phyloP scores from a whole-genome alignment of 2,797 vertebrate species.

The Enteromius unitaeniatus region DNA sequence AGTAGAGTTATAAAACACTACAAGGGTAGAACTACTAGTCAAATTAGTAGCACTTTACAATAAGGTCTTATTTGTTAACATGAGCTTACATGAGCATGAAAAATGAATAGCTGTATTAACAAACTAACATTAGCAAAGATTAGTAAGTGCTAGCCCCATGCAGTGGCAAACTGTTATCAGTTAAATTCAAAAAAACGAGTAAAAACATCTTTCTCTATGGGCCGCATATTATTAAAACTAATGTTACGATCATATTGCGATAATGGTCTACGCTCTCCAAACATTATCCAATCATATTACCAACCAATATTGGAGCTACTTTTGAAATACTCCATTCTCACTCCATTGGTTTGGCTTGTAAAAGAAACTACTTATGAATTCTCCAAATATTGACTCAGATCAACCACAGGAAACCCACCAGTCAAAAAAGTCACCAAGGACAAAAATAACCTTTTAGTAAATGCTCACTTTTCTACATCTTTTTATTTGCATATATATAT shows the following conservation, averaged over 20 bases:
- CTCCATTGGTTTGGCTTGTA: slow-evolving; percentile 36
- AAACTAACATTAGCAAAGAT: background rate
- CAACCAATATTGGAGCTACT: slow-evolving; percentile 28
- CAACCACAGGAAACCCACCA: slow-evolving; percentile 58
- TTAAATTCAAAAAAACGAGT: too few species aligned
- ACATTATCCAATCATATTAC: slow-evolving; percentile 41
- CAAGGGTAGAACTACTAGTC: background rate
- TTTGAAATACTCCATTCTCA: slow-evolving; percentile 40
- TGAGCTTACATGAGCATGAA: background rate
- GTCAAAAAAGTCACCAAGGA: slow-evolving; percentile 38
- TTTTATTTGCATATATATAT: background rate
- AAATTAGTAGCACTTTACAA: background rate
- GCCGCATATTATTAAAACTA: background rate
- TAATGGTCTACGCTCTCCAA: background rate
- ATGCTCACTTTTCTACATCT: slow-evolving; percentile 29
- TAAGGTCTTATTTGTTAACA: background rate
- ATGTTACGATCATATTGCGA: background rate
- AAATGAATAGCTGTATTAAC: background rate
- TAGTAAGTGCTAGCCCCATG: background rate
- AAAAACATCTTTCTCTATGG: background rate
- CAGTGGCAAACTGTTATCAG: background rate
- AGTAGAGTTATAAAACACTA: background rate
- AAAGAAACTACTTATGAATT: slow-evolving; percentile 53
- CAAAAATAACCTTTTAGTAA: slow-evolving; percentile 62
- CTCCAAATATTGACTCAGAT: slow-evolving; percentile 60